Base-by-base conservation (phyloP, 2,797 vertebrate genomes). In the Telmatherina bonti region DNA sequence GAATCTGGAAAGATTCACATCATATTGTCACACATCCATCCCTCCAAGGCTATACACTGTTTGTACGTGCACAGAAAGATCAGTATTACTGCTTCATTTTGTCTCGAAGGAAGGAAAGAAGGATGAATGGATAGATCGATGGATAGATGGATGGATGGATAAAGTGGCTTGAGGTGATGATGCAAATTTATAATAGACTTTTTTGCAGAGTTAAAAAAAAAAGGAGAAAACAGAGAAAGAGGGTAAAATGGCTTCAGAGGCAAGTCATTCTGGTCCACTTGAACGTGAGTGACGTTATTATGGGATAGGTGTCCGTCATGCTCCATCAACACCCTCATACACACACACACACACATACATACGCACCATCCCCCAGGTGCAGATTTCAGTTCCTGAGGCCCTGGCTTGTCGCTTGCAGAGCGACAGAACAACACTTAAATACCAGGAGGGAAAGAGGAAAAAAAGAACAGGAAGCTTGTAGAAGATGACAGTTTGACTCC, bases 281-380 rank as follows among this genome's bases (percentile, higher is more conserved):
- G 85, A 80, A 91, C 86, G 78, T 85, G 83, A 91, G 78, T 76
- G 81, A 89, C 88, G 89, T 91, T 92, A 88, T 91, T 91, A 93
- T 93, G 83, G 83, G 79, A 88, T 87, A 89, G 84, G 85, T 92
- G 89, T 92, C 90, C 87, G 89, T 94, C 93, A 93, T 30, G 71
- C 89, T 73, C 86, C 61, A 61, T 72, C 70, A 69, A 64, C 74
- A 78, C 72, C 36, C 75, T 58, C 29, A 55, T 67, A 74, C 78
- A 69, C 58, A 63, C 65, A 72, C 30, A 54, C 58, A 60, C 64
- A 63, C n/a, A n/a, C n/a, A n/a, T 60, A 49, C 72, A 74, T 38
- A 54, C 43, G 58, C 61, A 52, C 36, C 45, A 29, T 59, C 64
- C 75, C 70, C 56, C 6, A 6, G 76, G 69, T 27, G 22, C 67